phyloP scores from a whole-genome alignment of 2,113 vertebrate species.

The Eptesicus fuscus region DNA sequence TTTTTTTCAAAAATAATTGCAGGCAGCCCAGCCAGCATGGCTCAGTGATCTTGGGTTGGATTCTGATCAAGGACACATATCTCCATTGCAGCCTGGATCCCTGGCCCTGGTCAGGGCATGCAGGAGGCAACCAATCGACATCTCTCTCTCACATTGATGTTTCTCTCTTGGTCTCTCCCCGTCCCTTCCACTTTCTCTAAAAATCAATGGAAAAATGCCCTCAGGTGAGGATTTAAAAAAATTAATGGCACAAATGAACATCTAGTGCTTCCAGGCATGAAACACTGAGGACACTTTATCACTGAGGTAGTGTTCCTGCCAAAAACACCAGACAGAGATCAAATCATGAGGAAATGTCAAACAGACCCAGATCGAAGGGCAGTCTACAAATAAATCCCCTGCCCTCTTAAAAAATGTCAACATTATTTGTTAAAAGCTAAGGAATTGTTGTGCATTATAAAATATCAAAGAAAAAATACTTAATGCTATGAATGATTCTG shows the following conservation, averaged over 20 bases:
- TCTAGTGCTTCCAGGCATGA: background rate
- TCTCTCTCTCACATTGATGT: no score
- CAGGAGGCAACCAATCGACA: no score
- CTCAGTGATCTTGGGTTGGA: no score
- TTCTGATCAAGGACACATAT: no score
- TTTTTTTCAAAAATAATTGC: no score
- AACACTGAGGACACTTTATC: background rate
- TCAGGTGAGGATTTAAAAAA: no score
- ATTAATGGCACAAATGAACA: background rate
- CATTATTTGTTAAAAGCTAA: background rate
- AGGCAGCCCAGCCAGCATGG: no score
- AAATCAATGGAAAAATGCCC: no score
- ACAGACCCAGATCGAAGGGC: background rate
- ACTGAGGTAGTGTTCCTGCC: background rate
- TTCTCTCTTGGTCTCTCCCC: no score
- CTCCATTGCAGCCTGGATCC: no score
- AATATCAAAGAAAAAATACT: background rate
- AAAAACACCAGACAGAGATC: background rate
- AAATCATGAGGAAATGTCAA: background rate
- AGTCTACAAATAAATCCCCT: background rate
- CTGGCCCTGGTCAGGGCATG: no score
- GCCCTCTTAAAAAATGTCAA: background rate
- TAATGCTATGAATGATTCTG: background rate
- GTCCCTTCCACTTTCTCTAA: no score
- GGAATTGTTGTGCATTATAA: background rate